Evolutionary conservation across 1,140 invertebrate genomes (phyloP).

Genomic region (Notospermus geniculatus): DNA sequence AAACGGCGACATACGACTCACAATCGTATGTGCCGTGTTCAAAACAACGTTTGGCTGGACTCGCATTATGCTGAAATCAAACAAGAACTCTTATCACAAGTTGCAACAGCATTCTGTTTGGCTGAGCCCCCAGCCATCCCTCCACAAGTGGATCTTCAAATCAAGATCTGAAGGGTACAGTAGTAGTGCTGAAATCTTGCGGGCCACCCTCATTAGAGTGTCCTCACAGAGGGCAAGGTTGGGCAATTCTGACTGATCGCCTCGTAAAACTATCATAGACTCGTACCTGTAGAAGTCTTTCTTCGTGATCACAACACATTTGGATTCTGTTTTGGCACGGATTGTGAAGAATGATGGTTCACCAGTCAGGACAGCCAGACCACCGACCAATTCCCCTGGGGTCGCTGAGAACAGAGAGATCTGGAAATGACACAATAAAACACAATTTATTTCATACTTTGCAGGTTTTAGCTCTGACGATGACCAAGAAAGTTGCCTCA

Average conservation of each 20-base stretch:
- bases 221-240: too few species aligned
- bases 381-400: constrained; percentile 90
- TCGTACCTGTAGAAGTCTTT: constrained; percentile 79
- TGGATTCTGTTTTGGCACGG: constrained; percentile 74
- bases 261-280: constrained; percentile 29
- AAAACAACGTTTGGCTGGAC: constrained; percentile 85
- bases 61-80: constrained; percentile 62
- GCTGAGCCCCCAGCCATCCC: too few species aligned
- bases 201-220: too few species aligned
- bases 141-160: too few species aligned
- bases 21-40: constrained; percentile 89
- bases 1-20: constrained; percentile 89
- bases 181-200: too few species aligned
- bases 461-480: too few species aligned
- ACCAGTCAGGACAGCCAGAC: constrained; percentile 87
- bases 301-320: constrained; percentile 78
- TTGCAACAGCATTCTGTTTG: too few species aligned
- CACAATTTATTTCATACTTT: too few species aligned
- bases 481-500: too few species aligned
- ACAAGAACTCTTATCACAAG: too few species aligned
- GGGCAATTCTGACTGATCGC: too few species aligned
- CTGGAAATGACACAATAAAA: constrained; percentile 27
- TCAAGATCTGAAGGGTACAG: too few species aligned
- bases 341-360: constrained; percentile 96
- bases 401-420: constrained; percentile 77